phyloP scores from a whole-genome alignment of 2,888 invertebrate genomes.

The Ennomos erosarius region DNA sequence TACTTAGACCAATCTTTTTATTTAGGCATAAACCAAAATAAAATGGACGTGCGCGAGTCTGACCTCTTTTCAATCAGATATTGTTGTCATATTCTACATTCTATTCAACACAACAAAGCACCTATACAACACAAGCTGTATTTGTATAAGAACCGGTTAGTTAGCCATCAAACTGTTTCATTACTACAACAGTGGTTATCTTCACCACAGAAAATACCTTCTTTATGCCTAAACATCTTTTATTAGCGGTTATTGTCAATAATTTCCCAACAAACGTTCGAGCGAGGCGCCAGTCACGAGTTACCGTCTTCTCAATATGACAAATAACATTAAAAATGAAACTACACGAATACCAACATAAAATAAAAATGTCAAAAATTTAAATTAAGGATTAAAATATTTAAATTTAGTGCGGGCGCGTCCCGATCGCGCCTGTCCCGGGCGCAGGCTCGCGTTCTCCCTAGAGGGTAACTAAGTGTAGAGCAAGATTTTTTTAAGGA shows the following conservation, averaged over 20 bases:
- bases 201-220: slow-evolving; percentile 32
- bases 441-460: slow-evolving; percentile 38
- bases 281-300: slow-evolving; percentile 74
- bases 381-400: slow-evolving; percentile 86
- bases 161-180: slow-evolving; percentile 19
- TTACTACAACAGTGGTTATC: slow-evolving; percentile 26
- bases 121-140: not conserved
- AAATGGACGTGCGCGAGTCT: slow-evolving; percentile 9
- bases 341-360: slow-evolving; percentile 85
- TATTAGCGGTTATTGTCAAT: slow-evolving; percentile 52
- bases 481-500: slow-evolving; percentile 46
- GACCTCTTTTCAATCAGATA: slow-evolving; percentile 5
- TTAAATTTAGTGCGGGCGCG: slow-evolving; percentile 83
- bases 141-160: slow-evolving; percentile 17
- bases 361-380: slow-evolving; percentile 86
- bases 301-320: slow-evolving; percentile 79
- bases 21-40: not conserved
- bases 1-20: too few relatives aligned
- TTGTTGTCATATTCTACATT: slow-evolving; percentile 3
- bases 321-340: slow-evolving; percentile 84
- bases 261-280: slow-evolving; percentile 44
- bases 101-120: slow-evolving; percentile 6
- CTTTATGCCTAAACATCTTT: slow-evolving; percentile 40
- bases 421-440: slow-evolving; percentile 65
- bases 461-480: slow-evolving; percentile 42